Evolutionary conservation across 2,797 vertebrate genomes (phyloP), one percentile per base, ranked within the genome.

Genomic region (Sciaenops ocellatus): DNA sequence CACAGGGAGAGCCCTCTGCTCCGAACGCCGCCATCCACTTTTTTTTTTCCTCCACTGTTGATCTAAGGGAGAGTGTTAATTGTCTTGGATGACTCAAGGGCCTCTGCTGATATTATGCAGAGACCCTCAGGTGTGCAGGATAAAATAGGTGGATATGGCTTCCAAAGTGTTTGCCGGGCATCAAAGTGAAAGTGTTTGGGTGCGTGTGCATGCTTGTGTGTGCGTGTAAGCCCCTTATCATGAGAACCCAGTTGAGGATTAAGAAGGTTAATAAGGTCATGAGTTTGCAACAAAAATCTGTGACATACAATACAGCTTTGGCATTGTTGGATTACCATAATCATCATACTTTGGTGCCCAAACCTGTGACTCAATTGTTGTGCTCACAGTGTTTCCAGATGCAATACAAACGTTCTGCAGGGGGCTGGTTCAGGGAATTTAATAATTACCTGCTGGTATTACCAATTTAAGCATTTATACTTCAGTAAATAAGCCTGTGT

Each of bases 211-310:
- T 65, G 71, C 59, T 52, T 75, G 76, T 73, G 82, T 81, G 85
- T 81, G 74, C 4, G 52, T 78, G 83, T 91, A 92, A 95, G 88
- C 88, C 84, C 88, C 92, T 94, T 95, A 94, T 94, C 88, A 77
- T 72, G 75, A 83, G 83, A 85, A 85, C 81, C 84, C 92, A 92
- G 93, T 78, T 51, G 72, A 87, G 89, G 93, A 92, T 94, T 94
- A 93, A 62, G 80, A 88, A 91, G 92, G 93, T 93, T 94, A 95
- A 95, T 94, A 93, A 93, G 94, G 93, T 94, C 93, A 93, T 2
- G 67, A 76, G 85, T 91, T 90, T 89, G 91, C 79, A 87, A 93
- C 83, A 87, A 89, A 93, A 89, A 90, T 91, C 85, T 59, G 76
- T 69, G 46, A 86, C 83, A 77, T 80, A 90, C 87, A 94, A 92